Evolutionary conservation across 2,888 invertebrate genomes (phyloP).

Genomic region (Drosophila atripex): DNA sequence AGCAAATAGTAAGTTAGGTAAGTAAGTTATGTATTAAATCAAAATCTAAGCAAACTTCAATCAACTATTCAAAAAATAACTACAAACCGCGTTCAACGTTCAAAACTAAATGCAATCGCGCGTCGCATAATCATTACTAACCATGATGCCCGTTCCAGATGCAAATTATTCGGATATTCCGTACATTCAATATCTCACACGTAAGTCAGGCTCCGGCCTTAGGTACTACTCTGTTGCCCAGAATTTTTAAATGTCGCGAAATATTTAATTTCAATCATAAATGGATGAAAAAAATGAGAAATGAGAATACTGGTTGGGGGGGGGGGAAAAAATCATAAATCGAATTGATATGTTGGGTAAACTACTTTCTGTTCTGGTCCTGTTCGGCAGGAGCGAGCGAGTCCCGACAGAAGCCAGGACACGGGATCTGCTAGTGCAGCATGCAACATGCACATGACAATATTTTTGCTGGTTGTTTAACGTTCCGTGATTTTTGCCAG

Average conservation of each 20-base stretch:
- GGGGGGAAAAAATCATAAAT: constrained; percentile 58
- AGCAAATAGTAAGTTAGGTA: not conserved
- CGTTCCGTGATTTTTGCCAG: constrained; percentile 78
- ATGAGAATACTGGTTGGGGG: not conserved
- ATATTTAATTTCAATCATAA: constrained; percentile 63
- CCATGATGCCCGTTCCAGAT: constrained; percentile 83
- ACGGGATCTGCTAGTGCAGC: constrained; percentile 38
- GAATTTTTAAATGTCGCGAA: constrained; percentile 34
- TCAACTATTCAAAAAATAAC: not conserved
- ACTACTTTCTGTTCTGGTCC: constrained; percentile 55
- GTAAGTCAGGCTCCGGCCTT: constrained; percentile 84
- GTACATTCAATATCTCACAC: constrained; percentile 87
- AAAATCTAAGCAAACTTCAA: not conserved
- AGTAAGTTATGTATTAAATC: too few species aligned
- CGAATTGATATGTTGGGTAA: constrained; percentile 74
- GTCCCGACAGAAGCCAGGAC: constrained; percentile 21
- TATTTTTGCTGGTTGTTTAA: constrained; percentile 74
- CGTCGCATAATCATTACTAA: constrained; percentile 51
- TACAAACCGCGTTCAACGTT: constrained; percentile 11
- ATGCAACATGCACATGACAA: constrained; percentile 66
- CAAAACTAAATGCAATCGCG: constrained; percentile 28
- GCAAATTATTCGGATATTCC: constrained; percentile 88
- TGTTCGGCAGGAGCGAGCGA: constrained; percentile 7
- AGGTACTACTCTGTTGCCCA: constrained; percentile 19
- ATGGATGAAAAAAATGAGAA: constrained; percentile 2